Conservation (phyloP, 2,797 vertebrate species). For the Notoglanidium macrostoma region DNA sequence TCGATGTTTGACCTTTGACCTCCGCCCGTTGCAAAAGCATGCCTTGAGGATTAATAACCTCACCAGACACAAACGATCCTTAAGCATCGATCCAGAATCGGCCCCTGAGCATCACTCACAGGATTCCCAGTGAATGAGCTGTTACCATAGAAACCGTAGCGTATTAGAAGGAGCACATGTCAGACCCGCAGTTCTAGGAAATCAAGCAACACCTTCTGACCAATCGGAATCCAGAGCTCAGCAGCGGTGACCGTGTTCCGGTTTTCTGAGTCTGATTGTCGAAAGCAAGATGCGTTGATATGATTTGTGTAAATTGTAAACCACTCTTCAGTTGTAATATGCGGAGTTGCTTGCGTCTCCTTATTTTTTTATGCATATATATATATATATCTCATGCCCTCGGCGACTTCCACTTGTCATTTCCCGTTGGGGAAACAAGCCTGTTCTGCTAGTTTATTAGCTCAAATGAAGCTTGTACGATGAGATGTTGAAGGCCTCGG, state of each 20-base stretch:
- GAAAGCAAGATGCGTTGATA: neutral
- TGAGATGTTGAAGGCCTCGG: constrained; percentile 20
- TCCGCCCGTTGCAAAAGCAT: neutral
- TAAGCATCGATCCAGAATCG: constrained; percentile 15
- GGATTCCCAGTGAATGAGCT: neutral
- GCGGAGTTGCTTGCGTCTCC: neutral
- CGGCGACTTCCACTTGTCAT: constrained; percentile 10
- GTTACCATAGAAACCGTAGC: neutral
- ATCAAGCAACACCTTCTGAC: neutral
- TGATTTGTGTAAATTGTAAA: constrained; percentile 1
- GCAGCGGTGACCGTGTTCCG: neutral
- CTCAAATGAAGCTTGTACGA: constrained; percentile 24
- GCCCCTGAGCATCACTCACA: neutral
- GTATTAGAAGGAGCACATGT: neutral
- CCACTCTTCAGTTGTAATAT: too few species aligned
- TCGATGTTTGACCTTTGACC: constrained; percentile 19
- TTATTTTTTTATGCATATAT: neutral
- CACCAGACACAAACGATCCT: neutral
- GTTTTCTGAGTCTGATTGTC: neutral
- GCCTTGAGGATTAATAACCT: neutral
- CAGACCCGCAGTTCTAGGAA: neutral
- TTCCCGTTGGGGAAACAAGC: constrained; percentile 9
- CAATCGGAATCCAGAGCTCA: neutral
- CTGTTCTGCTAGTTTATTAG: constrained; percentile 25
- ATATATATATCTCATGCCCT: neutral